Evolutionary conservation across 2,888 invertebrate species (phyloP), one percentile per base, ranked within the genome.

Genomic region (Entomobrya proxima): DNA sequence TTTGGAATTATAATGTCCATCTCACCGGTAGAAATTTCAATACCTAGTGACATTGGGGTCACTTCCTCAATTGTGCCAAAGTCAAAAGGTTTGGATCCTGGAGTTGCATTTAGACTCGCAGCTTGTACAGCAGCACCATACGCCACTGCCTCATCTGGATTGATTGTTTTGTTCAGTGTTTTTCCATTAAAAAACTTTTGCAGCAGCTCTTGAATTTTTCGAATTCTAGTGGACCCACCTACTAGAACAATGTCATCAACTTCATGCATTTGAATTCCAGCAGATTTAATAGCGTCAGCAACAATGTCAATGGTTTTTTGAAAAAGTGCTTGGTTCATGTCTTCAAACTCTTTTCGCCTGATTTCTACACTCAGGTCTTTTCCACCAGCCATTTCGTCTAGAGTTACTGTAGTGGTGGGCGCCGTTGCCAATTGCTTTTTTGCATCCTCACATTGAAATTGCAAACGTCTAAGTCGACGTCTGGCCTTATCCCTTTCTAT

Each of bases 241-340:
- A 94, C 92, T 91, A 94, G 90, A 35, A 94, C 94, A 27, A 94
- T 93, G 61, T 93, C 93, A 86, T 93, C 91, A 40, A 95, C 93
- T 90, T 91, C 90, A 44, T 91, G 91, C 91, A 94, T 95, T 89
- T 92, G 92, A 90, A 95, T 91, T 91, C 94, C 94, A 24, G 95
- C 94, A 4, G 21, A 21, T 3, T 7, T 1, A 21, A 88, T 32
- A 11, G 50, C 78, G 21, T 15, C n/a, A 1, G 75, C 78, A 1
- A 96, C 96, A 0, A 96, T 96, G 64, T 95, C 94, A 87, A 97
- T 91, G 0, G 96, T 96, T 24, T 94, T 93, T 74, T 95, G 92
- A 93, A 96, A 96, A 64, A 95, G 92, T 91, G 95, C 95, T 4
- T 94, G 93, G 91, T 94, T 94, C 15, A 96, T 93, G 95, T 44